Conservation (phyloP, 2,888 invertebrate genomes). For the Darwinula stevensoni region DNA sequence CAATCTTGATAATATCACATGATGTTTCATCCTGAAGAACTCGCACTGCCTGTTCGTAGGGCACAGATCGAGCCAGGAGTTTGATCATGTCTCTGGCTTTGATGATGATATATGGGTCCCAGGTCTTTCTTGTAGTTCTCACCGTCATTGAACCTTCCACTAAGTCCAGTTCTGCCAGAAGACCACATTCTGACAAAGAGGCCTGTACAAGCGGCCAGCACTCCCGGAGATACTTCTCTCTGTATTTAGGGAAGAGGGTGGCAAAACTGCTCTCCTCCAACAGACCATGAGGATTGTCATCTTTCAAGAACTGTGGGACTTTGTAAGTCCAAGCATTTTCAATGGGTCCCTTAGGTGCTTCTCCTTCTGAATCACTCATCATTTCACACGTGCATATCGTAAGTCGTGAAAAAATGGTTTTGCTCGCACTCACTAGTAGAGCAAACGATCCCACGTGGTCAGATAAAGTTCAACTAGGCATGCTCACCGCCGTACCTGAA, state of each 20-base stretch:
- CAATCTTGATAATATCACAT: conserved; percentile 35
- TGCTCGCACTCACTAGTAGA: too few species aligned
- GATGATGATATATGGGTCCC: conserved; percentile 90
- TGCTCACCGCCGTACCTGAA: too few species aligned
- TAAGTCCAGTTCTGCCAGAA: conserved; percentile 66
- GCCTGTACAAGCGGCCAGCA: conserved; percentile 86
- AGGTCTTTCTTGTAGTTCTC: conserved; percentile 76
- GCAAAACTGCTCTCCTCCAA: conserved; percentile 86
- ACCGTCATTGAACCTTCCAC: conserved; percentile 86
- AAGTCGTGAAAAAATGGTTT: too few species aligned
- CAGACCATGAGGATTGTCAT: conserved; percentile 64
- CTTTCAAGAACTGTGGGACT: conserved; percentile 55
- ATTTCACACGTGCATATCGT: too few species aligned
- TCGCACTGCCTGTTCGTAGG: conserved; percentile 71
- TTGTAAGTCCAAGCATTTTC: conserved; percentile 63
- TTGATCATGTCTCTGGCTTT: conserved; percentile 91
- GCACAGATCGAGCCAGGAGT: conserved; percentile 75
- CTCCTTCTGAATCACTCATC: conserved; percentile 8
- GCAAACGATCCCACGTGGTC: too few species aligned
- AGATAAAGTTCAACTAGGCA: too few species aligned
- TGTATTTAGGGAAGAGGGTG: conserved; percentile 81
- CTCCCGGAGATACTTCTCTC: conserved; percentile 78
- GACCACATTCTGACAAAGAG: conserved; percentile 37
- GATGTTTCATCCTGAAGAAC: conserved; percentile 44
- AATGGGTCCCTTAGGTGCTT: conserved; percentile 23